Conservation (phyloP, 1,140 invertebrate species). For the Lepidurus couesii region DNA sequence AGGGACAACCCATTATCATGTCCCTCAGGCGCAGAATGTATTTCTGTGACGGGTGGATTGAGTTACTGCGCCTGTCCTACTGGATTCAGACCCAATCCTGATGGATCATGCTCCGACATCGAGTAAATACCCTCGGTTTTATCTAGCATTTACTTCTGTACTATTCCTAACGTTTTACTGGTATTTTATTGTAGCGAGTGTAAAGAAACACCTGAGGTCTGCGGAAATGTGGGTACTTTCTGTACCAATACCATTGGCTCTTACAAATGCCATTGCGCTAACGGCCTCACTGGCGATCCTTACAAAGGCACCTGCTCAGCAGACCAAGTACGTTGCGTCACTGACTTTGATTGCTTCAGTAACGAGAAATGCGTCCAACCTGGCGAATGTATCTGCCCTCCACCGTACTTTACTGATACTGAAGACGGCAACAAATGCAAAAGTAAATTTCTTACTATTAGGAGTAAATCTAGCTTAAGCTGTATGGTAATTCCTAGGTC, state of each 20-base stretch:
- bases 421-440: slow-evolving; percentile 75
- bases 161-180: not conserved
- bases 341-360: slow-evolving; percentile 70
- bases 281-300: slow-evolving; percentile 59
- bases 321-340: slow-evolving; percentile 69
- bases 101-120: slow-evolving; percentile 61
- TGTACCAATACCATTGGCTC: slow-evolving; percentile 74
- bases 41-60: slow-evolving; percentile 78
- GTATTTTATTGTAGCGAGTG: slow-evolving; percentile 60
- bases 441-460: slow-evolving; percentile 43
- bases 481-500: slow-evolving; percentile 46
- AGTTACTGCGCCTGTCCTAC: slow-evolving; percentile 83
- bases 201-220: slow-evolving; percentile 57
- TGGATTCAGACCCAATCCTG: slow-evolving; percentile 62
- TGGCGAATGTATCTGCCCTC: slow-evolving; percentile 79
- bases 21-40: slow-evolving; percentile 74
- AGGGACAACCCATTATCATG: slow-evolving; percentile 59
- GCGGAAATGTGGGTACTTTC: slow-evolving; percentile 77
- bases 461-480: not conserved
- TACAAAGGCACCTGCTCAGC: slow-evolving; percentile 64
- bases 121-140: not conserved
- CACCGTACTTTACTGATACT: slow-evolving; percentile 76
- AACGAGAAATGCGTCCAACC: slow-evolving; percentile 88
- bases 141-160: not conserved
- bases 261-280: slow-evolving; percentile 72